phyloP scores from a whole-genome alignment of 2,113 vertebrate genomes.

The Chaetops frenatus region DNA sequence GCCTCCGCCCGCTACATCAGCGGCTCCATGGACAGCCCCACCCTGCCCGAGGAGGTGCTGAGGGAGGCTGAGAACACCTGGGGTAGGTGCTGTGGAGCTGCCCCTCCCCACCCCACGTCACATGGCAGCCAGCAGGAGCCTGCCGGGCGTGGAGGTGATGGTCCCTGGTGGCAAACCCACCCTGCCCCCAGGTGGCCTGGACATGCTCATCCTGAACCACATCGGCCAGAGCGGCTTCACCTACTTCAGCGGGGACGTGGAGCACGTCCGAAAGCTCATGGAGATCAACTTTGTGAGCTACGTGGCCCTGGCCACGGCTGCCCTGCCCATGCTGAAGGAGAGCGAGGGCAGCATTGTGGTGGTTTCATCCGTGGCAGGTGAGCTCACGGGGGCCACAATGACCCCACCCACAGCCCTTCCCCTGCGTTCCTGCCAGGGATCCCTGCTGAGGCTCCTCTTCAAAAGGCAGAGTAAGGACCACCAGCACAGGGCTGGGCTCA shows the following conservation, averaged over 20 bases:
- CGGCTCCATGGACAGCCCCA: slow-evolving; percentile 66
- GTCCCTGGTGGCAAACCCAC: background rate
- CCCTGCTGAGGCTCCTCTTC: background rate
- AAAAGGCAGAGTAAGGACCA: background rate
- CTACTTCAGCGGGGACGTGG: slow-evolving; percentile 33
- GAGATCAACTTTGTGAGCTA: slow-evolving; percentile 75
- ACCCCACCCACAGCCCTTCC: background rate
- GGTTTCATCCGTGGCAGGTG: slow-evolving; percentile 71
- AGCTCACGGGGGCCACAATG: background rate
- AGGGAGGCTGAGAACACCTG: slow-evolving; percentile 61
- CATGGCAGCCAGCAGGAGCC: background rate
- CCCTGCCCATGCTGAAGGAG: slow-evolving; percentile 72
- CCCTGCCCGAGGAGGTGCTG: slow-evolving; percentile 52
- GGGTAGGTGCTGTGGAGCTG: slow-evolving; percentile 34
- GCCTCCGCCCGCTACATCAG: slow-evolving; percentile 61
- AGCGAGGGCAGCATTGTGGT: slow-evolving; percentile 66
- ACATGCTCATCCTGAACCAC: slow-evolving; percentile 79
- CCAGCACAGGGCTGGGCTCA: background rate
- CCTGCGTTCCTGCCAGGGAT: background rate
- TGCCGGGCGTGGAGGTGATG: fast-evolving
- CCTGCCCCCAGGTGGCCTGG: slow-evolving; percentile 67
- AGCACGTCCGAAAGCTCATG: background rate
- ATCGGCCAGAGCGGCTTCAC: background rate
- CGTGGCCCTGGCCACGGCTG: slow-evolving; percentile 42
- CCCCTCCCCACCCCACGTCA: background rate